Base-by-base conservation (phyloP, 2,797 vertebrate species). In the Prunella strophiata region DNA sequence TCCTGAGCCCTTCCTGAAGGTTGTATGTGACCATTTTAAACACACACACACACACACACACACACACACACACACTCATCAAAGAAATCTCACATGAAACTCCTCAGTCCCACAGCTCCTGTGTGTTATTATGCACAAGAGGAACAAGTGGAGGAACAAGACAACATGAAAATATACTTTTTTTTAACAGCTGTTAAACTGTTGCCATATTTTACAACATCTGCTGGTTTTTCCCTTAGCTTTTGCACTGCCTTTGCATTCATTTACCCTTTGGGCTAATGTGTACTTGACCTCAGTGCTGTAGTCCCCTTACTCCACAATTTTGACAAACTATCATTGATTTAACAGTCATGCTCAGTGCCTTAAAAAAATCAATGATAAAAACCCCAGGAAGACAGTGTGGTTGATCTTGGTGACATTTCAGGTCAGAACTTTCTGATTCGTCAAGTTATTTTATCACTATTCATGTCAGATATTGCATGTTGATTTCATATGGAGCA, bases 191-290 rank as follows among this genome's bases (percentile, higher is more conserved):
- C 97, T 98, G 95, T 96, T 97, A 93, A 92, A 93, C 80, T 48
- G 42, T 26, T 95, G 78, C 65, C 93, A 51, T 91, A 91, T 95
- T 98, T 97, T 84, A 91, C 26, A 96, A 85, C 61, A 96, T 95
- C 93, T 96, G 79, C 30, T 67, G 45, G 4, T 12, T 91, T 94
- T 97, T 76, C 66, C 73, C 82, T 92, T 40, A 59, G 63, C 79
- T 96, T 95, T 94, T 95, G 73, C 76, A 74, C 80, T 96, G 92
- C 67, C 78, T 97, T 94, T 93, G 57, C 94, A 88, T 95, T 98
- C 94, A 88, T 95, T 98, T 91, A 97, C 93, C 94, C 97, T 97
- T 96, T 95, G 88, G 97, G 94, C 88, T 97, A 98, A 98, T 98
- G 97, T 97, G 96, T 92, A 97, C 95, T 93, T 98, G 96, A 98